These are phyloP conservation scores for Heliconius hewitsoni DNA, from an alignment of 1,140 invertebrate species.

Conservation along the genomic window DNA sequence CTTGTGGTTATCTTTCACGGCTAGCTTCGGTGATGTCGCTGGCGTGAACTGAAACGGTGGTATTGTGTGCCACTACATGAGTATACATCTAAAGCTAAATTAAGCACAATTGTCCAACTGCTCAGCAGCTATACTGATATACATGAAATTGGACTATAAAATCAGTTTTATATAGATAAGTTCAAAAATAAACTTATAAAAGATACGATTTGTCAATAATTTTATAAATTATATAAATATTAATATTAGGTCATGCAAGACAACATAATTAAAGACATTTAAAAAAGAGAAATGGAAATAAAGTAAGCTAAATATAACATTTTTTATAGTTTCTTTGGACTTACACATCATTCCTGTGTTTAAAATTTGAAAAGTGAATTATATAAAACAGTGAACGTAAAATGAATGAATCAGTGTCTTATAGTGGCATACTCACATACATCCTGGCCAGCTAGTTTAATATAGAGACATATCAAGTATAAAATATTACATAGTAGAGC, in stretches of 20 bases:
- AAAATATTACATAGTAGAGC: conserved; percentile 37
- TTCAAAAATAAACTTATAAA: background rate
- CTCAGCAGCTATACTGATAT: conserved; percentile 17
- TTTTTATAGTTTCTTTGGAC: background rate
- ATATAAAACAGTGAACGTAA: conserved; percentile 32
- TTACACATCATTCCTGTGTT: conserved; percentile 17
- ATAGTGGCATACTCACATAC: conserved; percentile 44
- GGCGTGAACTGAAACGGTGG: conserved; percentile 66
- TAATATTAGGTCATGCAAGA: background rate
- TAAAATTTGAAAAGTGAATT: background rate
- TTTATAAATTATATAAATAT: background rate
- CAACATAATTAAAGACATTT: background rate
- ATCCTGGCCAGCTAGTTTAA: conserved; percentile 51
- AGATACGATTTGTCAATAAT: background rate
- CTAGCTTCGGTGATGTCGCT: conserved; percentile 64
- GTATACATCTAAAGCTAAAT: conserved; percentile 36
- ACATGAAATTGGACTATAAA: conserved; percentile 21
- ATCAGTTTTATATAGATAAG: background rate
- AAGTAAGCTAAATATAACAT: background rate
- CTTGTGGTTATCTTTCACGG: conserved; percentile 86
- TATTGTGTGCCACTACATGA: conserved; percentile 60
- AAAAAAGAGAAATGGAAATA: background rate
- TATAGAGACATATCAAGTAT: conserved; percentile 38
- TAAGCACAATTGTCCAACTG: conserved; percentile 18
- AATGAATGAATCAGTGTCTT: conserved; percentile 34